A percentile compares a stretch with the other conserved stretches of the same genome.
These are phyloP conservation scores for Microcebus ravelobensis DNA, from an alignment of 2,113 vertebrate genomes.

Conservation along the genomic window DNA sequence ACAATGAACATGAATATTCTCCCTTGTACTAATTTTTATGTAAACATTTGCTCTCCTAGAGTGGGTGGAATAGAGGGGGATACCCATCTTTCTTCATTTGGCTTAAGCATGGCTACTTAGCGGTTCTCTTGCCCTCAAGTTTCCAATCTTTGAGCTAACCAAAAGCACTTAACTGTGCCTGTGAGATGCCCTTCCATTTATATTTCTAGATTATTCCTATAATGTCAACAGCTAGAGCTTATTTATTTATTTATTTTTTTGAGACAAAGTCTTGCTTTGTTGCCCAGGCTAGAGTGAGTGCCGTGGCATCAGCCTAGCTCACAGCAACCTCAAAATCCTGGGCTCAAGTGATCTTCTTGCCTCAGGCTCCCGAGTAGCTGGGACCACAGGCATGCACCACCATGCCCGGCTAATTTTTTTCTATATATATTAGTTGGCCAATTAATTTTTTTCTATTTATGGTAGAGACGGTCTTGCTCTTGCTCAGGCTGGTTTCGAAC, in stretches of 20 bases:
- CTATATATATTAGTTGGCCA: no score
- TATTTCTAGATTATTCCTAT: conserved; percentile 1
- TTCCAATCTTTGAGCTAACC: neutral
- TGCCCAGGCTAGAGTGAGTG: no score
- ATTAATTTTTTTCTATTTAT: no score
- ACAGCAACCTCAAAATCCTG: no score
- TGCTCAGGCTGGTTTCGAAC: no score
- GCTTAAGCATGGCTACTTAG: neutral
- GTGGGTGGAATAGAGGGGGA: neutral
- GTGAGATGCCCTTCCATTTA: neutral
- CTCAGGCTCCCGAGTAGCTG: no score
- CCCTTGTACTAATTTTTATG: neutral
- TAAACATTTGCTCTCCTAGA: neutral
- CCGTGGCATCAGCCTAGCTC: no score
- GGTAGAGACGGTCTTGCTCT: no score
- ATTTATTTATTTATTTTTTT: neutral
- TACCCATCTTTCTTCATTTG: neutral
- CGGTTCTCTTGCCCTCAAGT: neutral
- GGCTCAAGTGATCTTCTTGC: no score
- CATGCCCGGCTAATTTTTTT: no score
- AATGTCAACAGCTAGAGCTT: neutral
- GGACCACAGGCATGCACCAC: no score
- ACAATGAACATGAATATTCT: neutral
- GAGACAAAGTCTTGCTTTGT: no score
- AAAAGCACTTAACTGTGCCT: neutral